A percentile compares a stretch with the other conserved stretches of the same genome.
Conservation (phyloP, 2,888 invertebrate species). For the Torymus texanus region DNA sequence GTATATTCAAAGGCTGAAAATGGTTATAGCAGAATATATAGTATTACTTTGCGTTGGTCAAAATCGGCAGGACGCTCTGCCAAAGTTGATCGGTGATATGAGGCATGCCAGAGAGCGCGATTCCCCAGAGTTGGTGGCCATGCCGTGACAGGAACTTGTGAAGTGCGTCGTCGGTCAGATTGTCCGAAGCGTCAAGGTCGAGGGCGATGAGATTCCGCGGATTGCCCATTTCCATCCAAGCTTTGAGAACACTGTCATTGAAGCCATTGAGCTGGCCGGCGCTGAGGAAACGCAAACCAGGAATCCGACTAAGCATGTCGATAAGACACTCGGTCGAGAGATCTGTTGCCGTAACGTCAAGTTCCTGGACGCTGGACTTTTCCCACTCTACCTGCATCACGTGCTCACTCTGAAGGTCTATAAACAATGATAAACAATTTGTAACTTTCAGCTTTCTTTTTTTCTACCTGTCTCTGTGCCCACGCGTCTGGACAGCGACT, state of each 20-base stretch:
- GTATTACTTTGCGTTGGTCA: slow-evolving; percentile 91
- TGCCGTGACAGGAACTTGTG: slow-evolving; percentile 93
- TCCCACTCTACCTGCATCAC: slow-evolving; percentile 99
- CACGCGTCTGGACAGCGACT: no score
- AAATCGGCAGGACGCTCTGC: slow-evolving; percentile 94
- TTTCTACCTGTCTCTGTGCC: no score
- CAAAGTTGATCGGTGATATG: slow-evolving; percentile 99
- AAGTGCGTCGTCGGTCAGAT: slow-evolving; percentile 93
- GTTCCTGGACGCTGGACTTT: slow-evolving; percentile 92
- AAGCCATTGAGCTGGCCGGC: slow-evolving; percentile 99
- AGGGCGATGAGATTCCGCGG: slow-evolving; percentile 86
- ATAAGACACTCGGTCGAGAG: slow-evolving; percentile 94
- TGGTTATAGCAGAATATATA: no score
- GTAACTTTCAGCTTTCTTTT: slow-evolving; percentile 6
- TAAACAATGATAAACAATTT: not conserved
- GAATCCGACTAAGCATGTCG: slow-evolving; percentile 92
- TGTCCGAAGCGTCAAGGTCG: slow-evolving; percentile 97
- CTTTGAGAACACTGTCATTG: slow-evolving; percentile 94
- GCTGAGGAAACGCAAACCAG: slow-evolving; percentile 90
- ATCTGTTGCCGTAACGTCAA: slow-evolving; percentile 98
- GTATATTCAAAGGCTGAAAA: no score
- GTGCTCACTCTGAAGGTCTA: slow-evolving; percentile 92
- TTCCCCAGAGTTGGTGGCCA: slow-evolving; percentile 91
- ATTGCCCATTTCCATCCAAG: slow-evolving; percentile 92
- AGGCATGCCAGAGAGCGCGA: slow-evolving; percentile 95